Base-by-base conservation (phyloP, 2,113 vertebrate genomes). In the Mola mola region DNA sequence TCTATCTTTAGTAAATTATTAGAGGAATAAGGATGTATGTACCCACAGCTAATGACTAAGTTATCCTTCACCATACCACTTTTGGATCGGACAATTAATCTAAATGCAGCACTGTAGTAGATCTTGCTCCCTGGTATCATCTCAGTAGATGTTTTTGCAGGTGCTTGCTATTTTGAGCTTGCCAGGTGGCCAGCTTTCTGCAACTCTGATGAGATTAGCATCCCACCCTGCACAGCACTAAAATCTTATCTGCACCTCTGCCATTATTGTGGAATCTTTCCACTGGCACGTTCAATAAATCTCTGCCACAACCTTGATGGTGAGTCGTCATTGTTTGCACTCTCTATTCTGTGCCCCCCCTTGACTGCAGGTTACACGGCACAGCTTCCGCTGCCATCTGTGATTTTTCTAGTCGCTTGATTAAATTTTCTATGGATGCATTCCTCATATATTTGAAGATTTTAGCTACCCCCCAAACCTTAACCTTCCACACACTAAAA, bases 391-490 rank as follows among this genome's bases (percentile, higher is more conserved):
- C 33, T 51, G 22, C 56, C 33, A 59, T 62, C 46, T 47, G 29
- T 68, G 44, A 62, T 63, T 31, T 46, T 46, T 3, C n/a, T 34
- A 51, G 48, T 41, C 52, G 6, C 43, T 61, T 58, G 24, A 65
- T 72, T 52, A 44, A 64, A 59, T 49, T 51, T 13, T 53, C n/a
- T n/a, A n/a, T n/a, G n/a, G n/a, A n/a, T n/a, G n/a, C n/a, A n/a
- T 53, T 41, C 52, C 17, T 29, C 16, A 11, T 28, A 22, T 51
- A 53, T 60, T 37, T 29, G 28, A 29, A 29, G 28, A 5, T 9
- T 29, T 29, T n/a, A n/a, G n/a, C n/a, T n/a, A n/a, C n/a, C n/a
- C n/a, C n/a, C n/a, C n/a, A n/a, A n/a, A n/a, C n/a, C n/a, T n/a
- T n/a, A n/a, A n/a, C n/a, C n/a, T n/a, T n/a, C n/a, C n/a, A n/a